Conservation (phyloP, 1,140 invertebrate genomes). For the Drosophila kohkoa region DNA sequence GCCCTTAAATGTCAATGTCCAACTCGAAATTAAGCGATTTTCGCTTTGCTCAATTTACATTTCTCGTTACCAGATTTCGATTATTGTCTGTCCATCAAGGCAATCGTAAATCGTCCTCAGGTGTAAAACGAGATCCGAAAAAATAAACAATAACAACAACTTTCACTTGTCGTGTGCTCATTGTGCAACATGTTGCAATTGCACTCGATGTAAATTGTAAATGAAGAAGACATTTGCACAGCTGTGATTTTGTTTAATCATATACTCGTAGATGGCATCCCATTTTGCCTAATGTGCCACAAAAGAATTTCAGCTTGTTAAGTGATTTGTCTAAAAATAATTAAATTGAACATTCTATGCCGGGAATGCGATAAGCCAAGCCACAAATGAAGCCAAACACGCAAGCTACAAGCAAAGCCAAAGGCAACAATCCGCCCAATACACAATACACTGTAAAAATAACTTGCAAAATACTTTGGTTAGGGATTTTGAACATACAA, state of each 20-base stretch:
- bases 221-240: too few relatives aligned
- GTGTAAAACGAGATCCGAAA: slow-evolving; percentile 57
- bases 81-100: slow-evolving; percentile 68
- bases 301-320: slow-evolving; percentile 45
- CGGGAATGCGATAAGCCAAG: slow-evolving; percentile 39
- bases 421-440: background rate
- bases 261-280: background rate
- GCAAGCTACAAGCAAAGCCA: slow-evolving; percentile 27
- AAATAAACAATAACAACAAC: slow-evolving; percentile 36
- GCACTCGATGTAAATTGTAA: background rate
- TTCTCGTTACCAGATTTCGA: slow-evolving; percentile 62
- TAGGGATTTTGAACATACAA: background rate
- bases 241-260: background rate
- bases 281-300: slow-evolving; percentile 24
- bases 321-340: slow-evolving; percentile 65
- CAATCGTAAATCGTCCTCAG: slow-evolving; percentile 48
- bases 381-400: slow-evolving; percentile 43
- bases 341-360: slow-evolving; percentile 53
- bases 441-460: slow-evolving; percentile 7
- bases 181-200: slow-evolving; percentile 48
- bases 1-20: slow-evolving; percentile 48
- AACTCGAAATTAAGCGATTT: slow-evolving; percentile 76
- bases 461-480: too few relatives aligned
- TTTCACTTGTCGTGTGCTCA: slow-evolving; percentile 62
- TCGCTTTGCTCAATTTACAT: slow-evolving; percentile 72